Conservation (phyloP, 2,113 vertebrate genomes). For the Hippocampus barbouri region DNA sequence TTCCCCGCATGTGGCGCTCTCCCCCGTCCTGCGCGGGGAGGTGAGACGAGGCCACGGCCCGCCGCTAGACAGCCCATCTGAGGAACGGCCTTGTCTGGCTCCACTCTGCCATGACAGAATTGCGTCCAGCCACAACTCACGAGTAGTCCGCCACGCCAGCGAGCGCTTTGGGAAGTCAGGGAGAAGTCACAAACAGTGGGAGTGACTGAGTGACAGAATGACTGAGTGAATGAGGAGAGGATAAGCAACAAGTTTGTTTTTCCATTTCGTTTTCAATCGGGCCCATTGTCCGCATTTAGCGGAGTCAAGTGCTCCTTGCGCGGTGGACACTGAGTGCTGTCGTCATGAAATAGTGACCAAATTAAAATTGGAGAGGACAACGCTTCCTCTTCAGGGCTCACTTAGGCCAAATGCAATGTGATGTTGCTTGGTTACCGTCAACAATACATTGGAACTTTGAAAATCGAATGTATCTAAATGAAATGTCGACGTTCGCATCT, state of each 20-base stretch:
- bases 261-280: slow-evolving; percentile 55
- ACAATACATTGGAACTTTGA: not conserved
- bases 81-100: slow-evolving; percentile 67
- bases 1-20: slow-evolving; percentile 48
- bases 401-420: slow-evolving; percentile 40
- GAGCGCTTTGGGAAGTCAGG: slow-evolving; percentile 70
- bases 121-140: slow-evolving; percentile 57
- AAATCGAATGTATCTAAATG: too few species aligned
- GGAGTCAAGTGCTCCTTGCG: slow-evolving; percentile 62
- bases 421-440: slow-evolving; percentile 39
- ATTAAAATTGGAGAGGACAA: slow-evolving; percentile 50
- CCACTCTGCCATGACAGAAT: slow-evolving; percentile 67
- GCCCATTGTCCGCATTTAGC: slow-evolving; percentile 49
- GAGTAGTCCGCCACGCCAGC: slow-evolving; percentile 58
- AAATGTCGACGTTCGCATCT: too few species aligned
- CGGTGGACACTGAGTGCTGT: slow-evolving; percentile 38
- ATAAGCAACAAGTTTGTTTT: slow-evolving; percentile 59
- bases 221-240: slow-evolving; percentile 5
- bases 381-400: slow-evolving; percentile 23
- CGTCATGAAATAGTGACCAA: slow-evolving; percentile 43
- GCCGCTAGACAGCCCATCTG: slow-evolving; percentile 52
- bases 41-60: slow-evolving; percentile 44
- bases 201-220: slow-evolving; percentile 2
- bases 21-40: slow-evolving; percentile 36
- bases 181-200: slow-evolving; percentile 67